phyloP scores from a whole-genome alignment of 2,797 vertebrate genomes.

The Falco rusticolus region DNA sequence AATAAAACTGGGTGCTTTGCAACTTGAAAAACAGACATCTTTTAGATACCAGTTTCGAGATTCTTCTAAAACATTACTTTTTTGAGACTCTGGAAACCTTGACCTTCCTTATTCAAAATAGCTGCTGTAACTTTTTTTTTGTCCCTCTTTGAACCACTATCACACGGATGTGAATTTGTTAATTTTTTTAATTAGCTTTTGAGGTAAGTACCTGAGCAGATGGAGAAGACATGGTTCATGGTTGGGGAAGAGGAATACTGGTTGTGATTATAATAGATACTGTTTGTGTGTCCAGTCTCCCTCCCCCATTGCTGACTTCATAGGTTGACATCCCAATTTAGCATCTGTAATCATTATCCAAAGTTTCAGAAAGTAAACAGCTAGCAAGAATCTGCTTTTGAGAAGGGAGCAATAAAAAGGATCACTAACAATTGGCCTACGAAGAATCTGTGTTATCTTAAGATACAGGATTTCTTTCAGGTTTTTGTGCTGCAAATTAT shows the following conservation, averaged over 20 bases:
- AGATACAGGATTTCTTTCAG: background rate
- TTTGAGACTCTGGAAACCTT: background rate
- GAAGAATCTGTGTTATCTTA: background rate
- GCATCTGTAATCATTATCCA: background rate
- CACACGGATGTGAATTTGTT: background rate
- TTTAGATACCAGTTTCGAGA: background rate
- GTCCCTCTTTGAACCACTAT: background rate
- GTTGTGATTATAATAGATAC: background rate
- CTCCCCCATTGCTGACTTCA: background rate
- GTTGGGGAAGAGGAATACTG: background rate
- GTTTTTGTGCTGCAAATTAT: conserved; percentile 21
- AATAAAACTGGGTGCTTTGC: background rate
- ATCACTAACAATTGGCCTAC: background rate
- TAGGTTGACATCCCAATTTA: background rate
- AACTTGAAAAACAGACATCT: background rate
- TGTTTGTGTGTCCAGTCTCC: background rate
- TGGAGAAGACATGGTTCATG: background rate
- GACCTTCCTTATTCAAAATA: background rate
- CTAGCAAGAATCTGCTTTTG: background rate
- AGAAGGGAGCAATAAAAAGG: background rate
- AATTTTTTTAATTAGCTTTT: background rate
- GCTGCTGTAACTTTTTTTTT: background rate
- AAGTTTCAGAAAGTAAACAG: background rate
- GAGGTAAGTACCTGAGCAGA: background rate
- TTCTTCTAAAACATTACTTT: background rate